Evolutionary conservation across 2,888 invertebrate genomes (phyloP), one percentile per base, ranked within the genome.

Genomic region (Drosophila barbarae): DNA sequence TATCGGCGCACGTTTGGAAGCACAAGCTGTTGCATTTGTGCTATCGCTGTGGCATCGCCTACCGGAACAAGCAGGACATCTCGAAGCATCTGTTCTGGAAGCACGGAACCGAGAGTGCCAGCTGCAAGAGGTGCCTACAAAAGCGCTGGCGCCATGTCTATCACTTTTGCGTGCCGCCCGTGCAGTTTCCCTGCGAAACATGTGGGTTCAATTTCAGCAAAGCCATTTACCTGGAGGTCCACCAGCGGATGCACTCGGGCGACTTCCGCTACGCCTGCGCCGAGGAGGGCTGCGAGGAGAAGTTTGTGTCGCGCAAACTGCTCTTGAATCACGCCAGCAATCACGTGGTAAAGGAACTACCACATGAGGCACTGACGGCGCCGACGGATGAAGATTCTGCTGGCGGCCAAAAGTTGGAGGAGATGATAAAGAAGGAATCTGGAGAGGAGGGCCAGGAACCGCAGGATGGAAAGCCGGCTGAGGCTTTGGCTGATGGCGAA

Each of bases 101-200:
- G 88, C 96, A 97, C 88, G 96, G 96, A 23, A 96, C 96, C 3
- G 95, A 96, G 86, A 96, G 96, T 89, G 94, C 95, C 3, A 89
- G 93, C 35, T 96, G 96, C 87, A 95, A 95, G 88, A 93, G 92
- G 84, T 96, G 96, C 88, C 89, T 96, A 53, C 95, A 96, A 85
- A 96, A 96, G 86, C 96, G 96, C 82, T 96, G 96, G 96, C 95
- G 95, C 0, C 96, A 96, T 88, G 94, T 96, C 7, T 96, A 96
- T 90, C 96, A 96, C 87, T 96, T 96, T 85, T 96, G 96, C 87
- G 92, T 94, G 72, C 96, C 96, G 39, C 95, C 96, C 4, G 90
- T 92, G 10, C 91, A 92, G 57, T 96, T 96, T 88, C 90, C 91
- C 2, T 96, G 96, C 90, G 96, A 96, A 75, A 94, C 95, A 85